Evolutionary conservation across 1,140 invertebrate genomes (phyloP).

Genomic region (Octopus bimaculoides): DNA sequence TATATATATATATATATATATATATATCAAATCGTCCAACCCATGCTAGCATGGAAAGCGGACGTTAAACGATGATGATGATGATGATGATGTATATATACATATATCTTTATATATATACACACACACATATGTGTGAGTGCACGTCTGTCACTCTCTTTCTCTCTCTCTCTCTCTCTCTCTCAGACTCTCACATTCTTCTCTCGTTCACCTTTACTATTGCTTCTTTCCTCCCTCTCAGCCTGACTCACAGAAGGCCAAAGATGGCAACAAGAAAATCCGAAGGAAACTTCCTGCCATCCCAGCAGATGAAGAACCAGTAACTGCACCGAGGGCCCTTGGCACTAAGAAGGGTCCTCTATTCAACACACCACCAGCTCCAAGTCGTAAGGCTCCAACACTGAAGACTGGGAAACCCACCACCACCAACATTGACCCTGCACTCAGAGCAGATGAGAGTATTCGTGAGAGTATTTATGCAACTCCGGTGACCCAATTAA

Average conservation of each 20-base stretch:
- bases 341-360: conserved; percentile 22
- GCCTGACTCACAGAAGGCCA: conserved; percentile 1
- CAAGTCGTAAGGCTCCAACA: conserved; percentile 14
- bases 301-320: conserved; percentile 63
- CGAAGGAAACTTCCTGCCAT: conserved; percentile 64
- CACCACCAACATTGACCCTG: background rate
- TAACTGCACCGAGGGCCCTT: conserved; percentile 22
- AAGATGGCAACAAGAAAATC: conserved; percentile 53
- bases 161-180: background rate
- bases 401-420: conserved; percentile 17
- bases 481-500: too few species aligned
- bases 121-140: background rate
- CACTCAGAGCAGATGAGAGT: too few species aligned
- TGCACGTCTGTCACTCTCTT: background rate
- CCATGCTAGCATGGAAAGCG: too few species aligned
- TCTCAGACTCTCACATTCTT: background rate
- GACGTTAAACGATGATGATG: too few species aligned
- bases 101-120: conserved; percentile 11
- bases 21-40: too few species aligned
- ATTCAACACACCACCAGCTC: background rate
- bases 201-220: background rate
- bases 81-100: background rate
- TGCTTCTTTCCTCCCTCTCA: background rate
- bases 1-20: background rate
- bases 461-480: too few species aligned